Conservation (phyloP, 2,797 vertebrate genomes). For the Coregonus suidteri region DNA sequence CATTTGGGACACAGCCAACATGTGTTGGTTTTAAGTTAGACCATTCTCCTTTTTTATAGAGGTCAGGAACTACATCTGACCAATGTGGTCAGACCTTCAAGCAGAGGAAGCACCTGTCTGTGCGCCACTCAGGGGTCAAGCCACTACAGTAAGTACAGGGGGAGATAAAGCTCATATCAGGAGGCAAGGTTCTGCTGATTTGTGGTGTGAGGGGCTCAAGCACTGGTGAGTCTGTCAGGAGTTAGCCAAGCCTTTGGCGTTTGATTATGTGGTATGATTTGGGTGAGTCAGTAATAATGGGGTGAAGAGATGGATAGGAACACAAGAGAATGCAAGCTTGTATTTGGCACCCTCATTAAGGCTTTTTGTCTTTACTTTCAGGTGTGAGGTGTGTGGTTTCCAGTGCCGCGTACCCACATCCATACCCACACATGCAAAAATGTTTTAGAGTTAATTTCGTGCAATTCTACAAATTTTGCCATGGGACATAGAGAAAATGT, state of each 20-base stretch:
- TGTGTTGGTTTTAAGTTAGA: not conserved
- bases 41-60: slow-evolving; percentile 70
- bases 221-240: not conserved
- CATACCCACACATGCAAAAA: too few species aligned
- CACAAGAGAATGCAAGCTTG: too few species aligned
- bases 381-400: too few species aligned
- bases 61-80: slow-evolving; percentile 97
- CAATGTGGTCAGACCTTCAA: slow-evolving; percentile 98
- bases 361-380: not conserved
- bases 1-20: too few species aligned
- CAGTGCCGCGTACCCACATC: too few species aligned
- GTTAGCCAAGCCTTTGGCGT: not conserved
- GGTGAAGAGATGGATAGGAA: too few species aligned
- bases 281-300: too few species aligned
- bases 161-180: not conserved
- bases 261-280: not conserved
- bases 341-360: not conserved
- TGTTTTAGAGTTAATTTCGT: too few species aligned
- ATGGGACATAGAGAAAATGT: too few species aligned
- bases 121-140: slow-evolving; percentile 94
- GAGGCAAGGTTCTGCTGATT: not conserved
- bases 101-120: slow-evolving; percentile 94
- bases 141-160: slow-evolving; percentile 88
- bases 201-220: not conserved
- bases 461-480: too few species aligned